Conservation (phyloP, 2,113 vertebrate species). For the Chionis minor region DNA sequence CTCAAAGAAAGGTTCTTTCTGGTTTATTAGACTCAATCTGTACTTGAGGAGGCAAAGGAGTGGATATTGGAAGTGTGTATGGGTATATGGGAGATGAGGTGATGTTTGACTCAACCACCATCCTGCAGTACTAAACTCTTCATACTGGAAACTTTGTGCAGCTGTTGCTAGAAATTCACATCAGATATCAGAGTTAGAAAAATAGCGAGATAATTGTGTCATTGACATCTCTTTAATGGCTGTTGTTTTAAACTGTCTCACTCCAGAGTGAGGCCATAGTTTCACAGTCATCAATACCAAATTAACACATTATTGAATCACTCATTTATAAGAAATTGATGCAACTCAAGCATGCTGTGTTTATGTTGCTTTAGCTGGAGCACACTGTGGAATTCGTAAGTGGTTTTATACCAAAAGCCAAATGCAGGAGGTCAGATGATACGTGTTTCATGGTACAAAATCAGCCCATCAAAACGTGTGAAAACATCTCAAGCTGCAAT, state of each 20-base stretch:
- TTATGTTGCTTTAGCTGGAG: neutral
- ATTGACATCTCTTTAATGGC: neutral
- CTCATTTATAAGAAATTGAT: neutral
- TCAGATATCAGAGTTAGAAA: neutral
- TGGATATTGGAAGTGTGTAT: neutral
- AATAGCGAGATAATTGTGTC: neutral
- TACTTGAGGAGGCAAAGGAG: neutral
- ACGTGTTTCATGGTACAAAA: neutral
- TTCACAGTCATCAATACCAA: neutral
- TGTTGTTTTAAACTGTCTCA: neutral
- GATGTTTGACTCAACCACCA: fast-evolving
- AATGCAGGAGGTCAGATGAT: neutral
- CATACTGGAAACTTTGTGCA: neutral
- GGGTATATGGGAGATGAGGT: neutral
- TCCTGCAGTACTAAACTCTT: neutral
- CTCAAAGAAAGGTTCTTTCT: neutral
- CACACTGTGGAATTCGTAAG: neutral
- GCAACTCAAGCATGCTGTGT: neutral
- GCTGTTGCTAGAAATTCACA: neutral
- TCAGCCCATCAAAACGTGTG: neutral
- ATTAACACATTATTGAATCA: neutral
- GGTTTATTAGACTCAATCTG: neutral
- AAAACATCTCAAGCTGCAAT: neutral
- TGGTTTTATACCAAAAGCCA: neutral
- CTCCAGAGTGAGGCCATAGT: neutral